phyloP scores from a whole-genome alignment of 2,888 invertebrate species.

The Myathropa florea region DNA sequence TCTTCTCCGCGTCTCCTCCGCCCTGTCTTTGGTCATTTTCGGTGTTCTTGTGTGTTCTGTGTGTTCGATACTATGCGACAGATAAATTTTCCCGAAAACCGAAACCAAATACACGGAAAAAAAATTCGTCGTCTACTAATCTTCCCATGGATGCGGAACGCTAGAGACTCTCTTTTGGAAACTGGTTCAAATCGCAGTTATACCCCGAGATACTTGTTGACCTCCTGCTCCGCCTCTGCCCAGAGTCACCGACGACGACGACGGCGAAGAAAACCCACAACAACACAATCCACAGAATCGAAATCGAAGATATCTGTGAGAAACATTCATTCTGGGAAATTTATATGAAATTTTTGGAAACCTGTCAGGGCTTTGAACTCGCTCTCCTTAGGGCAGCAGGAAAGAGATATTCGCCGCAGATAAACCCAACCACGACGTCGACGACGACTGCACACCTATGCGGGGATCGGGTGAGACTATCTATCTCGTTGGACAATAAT shows the following conservation, averaged over 20 bases:
- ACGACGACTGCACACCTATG: not conserved
- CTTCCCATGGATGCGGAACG: conserved; percentile 48
- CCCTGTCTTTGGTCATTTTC: not conserved
- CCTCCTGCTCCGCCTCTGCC: conserved; percentile 1
- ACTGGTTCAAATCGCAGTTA: conserved; percentile 68
- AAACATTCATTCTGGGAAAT: conserved; percentile 71
- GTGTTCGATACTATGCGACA: conserved; percentile 67
- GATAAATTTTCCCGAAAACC: conserved; percentile 53
- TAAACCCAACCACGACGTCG: conserved; percentile 34
- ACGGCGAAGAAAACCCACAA: not conserved
- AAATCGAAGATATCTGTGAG: conserved; percentile 55
- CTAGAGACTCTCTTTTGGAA: conserved; percentile 28
- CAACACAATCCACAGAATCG: not conserved
- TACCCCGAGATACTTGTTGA: conserved; percentile 38
- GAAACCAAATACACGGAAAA: conserved; percentile 20
- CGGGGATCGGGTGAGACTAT: conserved; percentile 19
- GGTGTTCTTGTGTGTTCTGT: conserved; percentile 3
- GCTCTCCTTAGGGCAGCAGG: conserved; percentile 22
- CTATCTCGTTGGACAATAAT: conserved; percentile 51
- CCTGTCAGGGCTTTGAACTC: conserved; percentile 71
- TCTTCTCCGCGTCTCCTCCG: not conserved
- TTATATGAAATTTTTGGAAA: conserved; percentile 71
- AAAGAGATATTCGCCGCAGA: conserved; percentile 63
- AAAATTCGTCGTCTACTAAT: conserved; percentile 58
- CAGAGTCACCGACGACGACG: not conserved